A percentile compares a stretch with the other conserved stretches of the same genome.
phyloP scores from a whole-genome alignment of 2,888 invertebrate species.

The Elgonia sp. region DNA sequence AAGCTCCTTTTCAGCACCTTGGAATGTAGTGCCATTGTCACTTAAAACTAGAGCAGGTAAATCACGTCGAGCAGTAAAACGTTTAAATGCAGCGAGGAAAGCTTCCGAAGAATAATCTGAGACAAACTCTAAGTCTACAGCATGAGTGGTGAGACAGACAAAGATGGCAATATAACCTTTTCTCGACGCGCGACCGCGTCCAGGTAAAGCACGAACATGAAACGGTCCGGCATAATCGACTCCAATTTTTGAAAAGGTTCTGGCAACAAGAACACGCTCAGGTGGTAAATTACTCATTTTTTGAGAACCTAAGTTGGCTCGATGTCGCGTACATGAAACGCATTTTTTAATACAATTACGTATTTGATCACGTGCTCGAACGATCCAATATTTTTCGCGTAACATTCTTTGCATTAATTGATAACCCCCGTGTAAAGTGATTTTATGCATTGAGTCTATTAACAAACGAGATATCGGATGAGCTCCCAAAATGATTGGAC shows the following conservation, averaged over 20 bases:
- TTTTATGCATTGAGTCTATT: not conserved
- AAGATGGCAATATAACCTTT: not conserved
- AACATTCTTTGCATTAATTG: not conserved
- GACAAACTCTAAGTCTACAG: not conserved
- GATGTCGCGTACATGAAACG: not conserved
- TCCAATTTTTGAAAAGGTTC: no score
- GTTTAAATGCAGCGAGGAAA: not conserved
- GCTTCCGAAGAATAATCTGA: not conserved
- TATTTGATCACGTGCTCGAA: not conserved
- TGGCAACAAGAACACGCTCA: not conserved
- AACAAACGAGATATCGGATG: not conserved
- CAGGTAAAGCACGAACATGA: no score
- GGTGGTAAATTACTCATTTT: not conserved
- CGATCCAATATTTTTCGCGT: not conserved
- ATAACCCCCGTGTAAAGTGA: not conserved
- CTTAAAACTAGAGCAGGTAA: not conserved
- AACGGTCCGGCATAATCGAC: no score
- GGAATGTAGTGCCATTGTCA: not conserved
- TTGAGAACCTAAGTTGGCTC: not conserved
- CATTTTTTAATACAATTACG: not conserved
- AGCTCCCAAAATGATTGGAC: not conserved
- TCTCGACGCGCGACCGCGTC: no score
- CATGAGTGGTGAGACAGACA: not conserved
- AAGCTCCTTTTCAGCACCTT: not conserved
- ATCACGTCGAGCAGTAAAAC: not conserved